Conservation (phyloP, 2,888 invertebrate species). For the Lasioglossum figueresi region DNA sequence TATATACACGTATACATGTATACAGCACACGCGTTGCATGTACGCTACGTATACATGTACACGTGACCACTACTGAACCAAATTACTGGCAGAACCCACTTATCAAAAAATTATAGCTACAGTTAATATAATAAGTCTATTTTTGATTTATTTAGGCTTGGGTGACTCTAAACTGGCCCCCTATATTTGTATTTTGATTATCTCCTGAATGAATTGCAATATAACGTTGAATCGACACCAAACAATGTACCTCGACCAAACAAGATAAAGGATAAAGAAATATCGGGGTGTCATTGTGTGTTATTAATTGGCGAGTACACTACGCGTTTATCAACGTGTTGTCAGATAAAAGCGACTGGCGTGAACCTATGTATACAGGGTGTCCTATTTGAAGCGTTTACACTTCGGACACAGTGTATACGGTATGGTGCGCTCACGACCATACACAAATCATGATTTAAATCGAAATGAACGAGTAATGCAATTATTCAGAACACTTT, state of each 20-base stretch:
- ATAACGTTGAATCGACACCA: slow-evolving; percentile 40
- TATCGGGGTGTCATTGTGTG: slow-evolving; percentile 1
- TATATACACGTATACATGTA: not conserved
- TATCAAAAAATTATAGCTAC: slow-evolving; percentile 77
- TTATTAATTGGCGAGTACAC: slow-evolving; percentile 9
- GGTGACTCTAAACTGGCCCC: slow-evolving; percentile 80
- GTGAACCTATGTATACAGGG: slow-evolving; percentile 1
- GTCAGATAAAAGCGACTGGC: slow-evolving; percentile 10
- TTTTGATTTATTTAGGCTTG: slow-evolving; percentile 83
- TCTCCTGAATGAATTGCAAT: slow-evolving; percentile 61
- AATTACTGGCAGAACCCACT: slow-evolving; percentile 81
- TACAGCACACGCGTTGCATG: not conserved
- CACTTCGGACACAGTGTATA: not conserved
- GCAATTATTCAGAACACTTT: slow-evolving; percentile 66
- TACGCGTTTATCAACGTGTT: not conserved
- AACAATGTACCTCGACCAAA: not conserved
- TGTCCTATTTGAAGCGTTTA: not conserved
- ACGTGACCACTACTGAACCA: slow-evolving; percentile 74
- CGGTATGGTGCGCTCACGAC: not conserved
- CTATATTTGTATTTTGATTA: slow-evolving; percentile 78
- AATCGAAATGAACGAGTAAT: slow-evolving; percentile 38
- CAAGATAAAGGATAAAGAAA: slow-evolving; percentile 15
- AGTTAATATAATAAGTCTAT: slow-evolving; percentile 80
- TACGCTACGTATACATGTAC: not conserved
- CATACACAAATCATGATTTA: not conserved